These are phyloP conservation scores for Odontomachus brunneus DNA, from an alignment of 1,140 invertebrate genomes.

Conservation along the genomic window DNA sequence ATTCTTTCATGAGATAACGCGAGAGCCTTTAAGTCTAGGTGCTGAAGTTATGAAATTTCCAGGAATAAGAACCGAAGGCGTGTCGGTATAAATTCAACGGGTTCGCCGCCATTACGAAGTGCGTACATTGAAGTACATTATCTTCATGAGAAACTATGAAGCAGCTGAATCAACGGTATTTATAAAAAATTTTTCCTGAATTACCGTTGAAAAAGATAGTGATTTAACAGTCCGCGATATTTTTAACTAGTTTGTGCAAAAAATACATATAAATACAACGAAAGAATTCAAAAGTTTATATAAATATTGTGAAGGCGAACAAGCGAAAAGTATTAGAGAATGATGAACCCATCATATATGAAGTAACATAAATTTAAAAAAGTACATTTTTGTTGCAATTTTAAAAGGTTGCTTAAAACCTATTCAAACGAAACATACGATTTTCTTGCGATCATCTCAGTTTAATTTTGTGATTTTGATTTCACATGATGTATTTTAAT, in stretches of 20 bases:
- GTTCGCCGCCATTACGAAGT: constrained; percentile 12
- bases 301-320: too few relatives aligned
- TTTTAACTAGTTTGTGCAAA: not conserved
- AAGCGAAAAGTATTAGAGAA: not conserved
- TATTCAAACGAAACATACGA: too few relatives aligned
- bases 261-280: not conserved
- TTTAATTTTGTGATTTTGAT: too few relatives aligned
- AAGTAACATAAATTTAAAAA: not conserved
- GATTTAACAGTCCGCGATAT: not conserved
- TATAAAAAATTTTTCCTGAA: too few relatives aligned
- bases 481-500: too few relatives aligned
- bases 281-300: too few relatives aligned
- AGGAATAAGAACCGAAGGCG: constrained; percentile 3
- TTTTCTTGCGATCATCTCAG: too few relatives aligned
- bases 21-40: constrained; percentile 3
- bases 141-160: not conserved
- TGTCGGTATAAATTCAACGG: not conserved
- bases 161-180: too few relatives aligned
- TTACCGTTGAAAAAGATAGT: not conserved
- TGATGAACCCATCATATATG: not conserved
- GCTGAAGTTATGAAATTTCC: not conserved
- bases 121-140: not conserved
- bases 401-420: too few relatives aligned
- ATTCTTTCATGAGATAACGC: constrained; percentile 1
- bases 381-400: not conserved